phyloP scores from a whole-genome alignment of 1,140 invertebrate species.

The Pygmarrhopalites habei region DNA sequence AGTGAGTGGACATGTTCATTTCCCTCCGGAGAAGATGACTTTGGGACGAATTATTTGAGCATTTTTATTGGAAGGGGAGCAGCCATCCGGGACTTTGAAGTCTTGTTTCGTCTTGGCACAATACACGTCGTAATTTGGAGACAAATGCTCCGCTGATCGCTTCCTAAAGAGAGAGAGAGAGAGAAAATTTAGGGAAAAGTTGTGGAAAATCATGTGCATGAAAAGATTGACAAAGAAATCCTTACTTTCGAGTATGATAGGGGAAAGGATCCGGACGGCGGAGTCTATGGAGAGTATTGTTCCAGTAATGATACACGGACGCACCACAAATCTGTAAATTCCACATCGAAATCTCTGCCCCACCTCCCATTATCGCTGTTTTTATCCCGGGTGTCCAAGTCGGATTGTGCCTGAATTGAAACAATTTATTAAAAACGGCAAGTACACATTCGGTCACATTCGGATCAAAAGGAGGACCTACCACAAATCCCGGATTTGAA shows the following conservation, averaged over 20 bases:
- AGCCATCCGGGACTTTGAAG: background rate
- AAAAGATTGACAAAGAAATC: background rate
- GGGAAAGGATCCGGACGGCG: background rate
- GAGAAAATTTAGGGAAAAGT: background rate
- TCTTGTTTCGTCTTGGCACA: background rate
- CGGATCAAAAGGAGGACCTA: background rate
- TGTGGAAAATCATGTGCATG: background rate
- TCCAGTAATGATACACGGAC: background rate
- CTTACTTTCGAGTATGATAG: constrained; percentile 6
- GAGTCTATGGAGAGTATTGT: background rate
- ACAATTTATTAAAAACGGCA: background rate
- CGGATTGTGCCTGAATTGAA: background rate
- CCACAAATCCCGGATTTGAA: background rate
- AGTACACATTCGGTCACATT: background rate
- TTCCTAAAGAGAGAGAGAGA: background rate
- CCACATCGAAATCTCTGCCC: constrained; percentile 2
- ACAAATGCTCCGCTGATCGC: background rate
- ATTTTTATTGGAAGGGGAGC: background rate
- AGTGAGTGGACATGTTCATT: too few relatives aligned
- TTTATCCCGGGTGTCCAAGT: background rate
- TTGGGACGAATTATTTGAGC: too few relatives aligned
- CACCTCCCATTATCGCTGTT: background rate
- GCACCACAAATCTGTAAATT: constrained; percentile 1
- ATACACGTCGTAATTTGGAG: background rate
- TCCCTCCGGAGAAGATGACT: too few relatives aligned